These are phyloP conservation scores for Aphelenchoides avenae DNA, from an alignment of 1,140 invertebrate genomes.

Conservation along the genomic window DNA sequence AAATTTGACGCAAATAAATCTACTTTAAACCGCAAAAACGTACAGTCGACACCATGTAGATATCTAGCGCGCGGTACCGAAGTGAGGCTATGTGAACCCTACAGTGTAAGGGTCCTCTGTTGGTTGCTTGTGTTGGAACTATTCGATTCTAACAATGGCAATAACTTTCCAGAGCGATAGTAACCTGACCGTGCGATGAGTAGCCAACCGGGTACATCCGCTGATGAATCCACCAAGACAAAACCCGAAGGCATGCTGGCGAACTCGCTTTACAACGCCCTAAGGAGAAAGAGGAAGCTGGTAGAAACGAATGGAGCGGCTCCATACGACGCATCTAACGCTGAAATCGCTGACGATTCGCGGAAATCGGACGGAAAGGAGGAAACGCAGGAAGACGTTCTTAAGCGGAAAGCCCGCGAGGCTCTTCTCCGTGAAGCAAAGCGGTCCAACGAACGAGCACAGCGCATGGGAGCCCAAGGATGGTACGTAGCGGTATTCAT, in stretches of 20 bases:
- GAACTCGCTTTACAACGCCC: no score
- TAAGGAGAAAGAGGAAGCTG: constrained; percentile 16
- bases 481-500: constrained; percentile 19
- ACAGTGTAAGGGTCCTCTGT: not conserved
- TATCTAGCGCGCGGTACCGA: no score
- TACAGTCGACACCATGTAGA: no score
- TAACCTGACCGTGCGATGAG: not conserved
- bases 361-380: constrained; percentile 5
- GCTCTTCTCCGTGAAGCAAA: constrained; percentile 21
- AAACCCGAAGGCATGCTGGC: constrained; percentile 15
- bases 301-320: not conserved
- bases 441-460: constrained; percentile 25
- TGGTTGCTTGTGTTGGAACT: not conserved
- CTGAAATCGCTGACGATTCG: not conserved
- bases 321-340: no score
- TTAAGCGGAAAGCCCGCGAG: constrained; percentile 15
- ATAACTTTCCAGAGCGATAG: not conserved
- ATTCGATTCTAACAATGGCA: not conserved
- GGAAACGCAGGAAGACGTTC: constrained; percentile 3
- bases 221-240: constrained; percentile 7
- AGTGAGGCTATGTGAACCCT: no score
- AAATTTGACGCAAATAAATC: no score
- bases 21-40: no score
- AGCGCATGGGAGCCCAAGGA: constrained; percentile 22
- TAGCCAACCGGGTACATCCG: not conserved